Evolutionary conservation across 2,113 vertebrate genomes (phyloP).

Genomic region (Etia nguti): DNA sequence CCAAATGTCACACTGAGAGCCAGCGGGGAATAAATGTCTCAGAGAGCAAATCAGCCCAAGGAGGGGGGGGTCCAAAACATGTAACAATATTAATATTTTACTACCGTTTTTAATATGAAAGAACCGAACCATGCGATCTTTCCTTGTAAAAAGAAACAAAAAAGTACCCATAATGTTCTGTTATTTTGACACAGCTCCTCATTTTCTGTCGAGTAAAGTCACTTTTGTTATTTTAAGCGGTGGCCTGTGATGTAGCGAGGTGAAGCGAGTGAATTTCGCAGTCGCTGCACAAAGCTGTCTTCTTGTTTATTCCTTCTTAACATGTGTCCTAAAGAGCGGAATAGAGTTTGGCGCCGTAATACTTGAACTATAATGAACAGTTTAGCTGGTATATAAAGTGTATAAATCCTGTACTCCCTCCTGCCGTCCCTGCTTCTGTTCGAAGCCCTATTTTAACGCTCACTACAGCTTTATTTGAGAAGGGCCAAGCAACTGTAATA

Average conservation of each 20-base stretch:
- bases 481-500: background rate
- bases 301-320: background rate
- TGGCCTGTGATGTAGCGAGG: background rate
- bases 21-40: constrained; percentile 26
- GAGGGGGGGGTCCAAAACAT: background rate
- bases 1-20: constrained; percentile 34
- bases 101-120: background rate
- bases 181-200: background rate
- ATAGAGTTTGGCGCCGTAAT: constrained; percentile 22
- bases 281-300: background rate
- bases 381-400: constrained; percentile 32
- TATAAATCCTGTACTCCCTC: background rate
- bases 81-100: background rate
- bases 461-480: background rate
- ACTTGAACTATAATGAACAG: constrained; percentile 23
- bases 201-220: background rate
- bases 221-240: background rate
- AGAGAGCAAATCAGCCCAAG: background rate
- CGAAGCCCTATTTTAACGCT: constrained; percentile 34
- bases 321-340: background rate
- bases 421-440: background rate
- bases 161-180: background rate
- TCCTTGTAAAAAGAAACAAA: background rate
- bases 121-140: background rate
- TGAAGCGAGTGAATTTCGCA: background rate